These are phyloP conservation scores for Epistrophe grossulariae DNA, from an alignment of 2,888 invertebrate genomes.

Conservation along the genomic window DNA sequence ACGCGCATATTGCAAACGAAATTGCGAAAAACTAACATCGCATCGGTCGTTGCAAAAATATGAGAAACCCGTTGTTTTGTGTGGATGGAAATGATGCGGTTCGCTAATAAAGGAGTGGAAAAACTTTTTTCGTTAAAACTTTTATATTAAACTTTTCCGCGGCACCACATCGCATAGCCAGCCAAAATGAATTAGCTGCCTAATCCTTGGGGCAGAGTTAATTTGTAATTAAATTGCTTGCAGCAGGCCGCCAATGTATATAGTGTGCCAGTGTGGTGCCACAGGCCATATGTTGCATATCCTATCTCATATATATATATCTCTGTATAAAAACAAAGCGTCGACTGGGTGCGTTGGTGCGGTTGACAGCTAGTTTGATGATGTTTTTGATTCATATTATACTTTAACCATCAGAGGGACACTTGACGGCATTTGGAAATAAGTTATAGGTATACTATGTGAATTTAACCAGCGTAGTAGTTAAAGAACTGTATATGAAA, in stretches of 20 bases:
- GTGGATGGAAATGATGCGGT: constrained; percentile 68
- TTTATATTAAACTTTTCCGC: constrained; percentile 72
- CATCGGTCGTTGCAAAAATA: constrained; percentile 55
- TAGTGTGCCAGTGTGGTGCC: background rate
- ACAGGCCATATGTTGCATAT: constrained; percentile 73
- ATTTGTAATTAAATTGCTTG: constrained; percentile 77
- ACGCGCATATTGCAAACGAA: constrained; percentile 70
- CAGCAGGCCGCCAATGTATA: constrained; percentile 45
- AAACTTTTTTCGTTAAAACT: constrained; percentile 76
- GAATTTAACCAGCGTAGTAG: constrained; percentile 1
- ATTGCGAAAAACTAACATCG: constrained; percentile 69
- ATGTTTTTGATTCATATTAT: constrained; percentile 59
- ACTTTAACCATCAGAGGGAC: constrained; percentile 33
- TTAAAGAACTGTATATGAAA: background rate
- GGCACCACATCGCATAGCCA: constrained; percentile 18
- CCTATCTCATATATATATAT: background rate
- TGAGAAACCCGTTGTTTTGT: constrained; percentile 39
- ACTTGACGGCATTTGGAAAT: constrained; percentile 52
- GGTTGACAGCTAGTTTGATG: constrained; percentile 70
- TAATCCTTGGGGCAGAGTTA: constrained; percentile 72
- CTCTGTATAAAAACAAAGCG: constrained; percentile 37
- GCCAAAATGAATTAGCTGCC: constrained; percentile 70
- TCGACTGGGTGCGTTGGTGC: constrained; percentile 26
- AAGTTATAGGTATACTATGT: background rate
- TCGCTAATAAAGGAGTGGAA: constrained; percentile 67